Conservation (phyloP, 2,113 vertebrate species). For the Odocoileus virginianus region DNA sequence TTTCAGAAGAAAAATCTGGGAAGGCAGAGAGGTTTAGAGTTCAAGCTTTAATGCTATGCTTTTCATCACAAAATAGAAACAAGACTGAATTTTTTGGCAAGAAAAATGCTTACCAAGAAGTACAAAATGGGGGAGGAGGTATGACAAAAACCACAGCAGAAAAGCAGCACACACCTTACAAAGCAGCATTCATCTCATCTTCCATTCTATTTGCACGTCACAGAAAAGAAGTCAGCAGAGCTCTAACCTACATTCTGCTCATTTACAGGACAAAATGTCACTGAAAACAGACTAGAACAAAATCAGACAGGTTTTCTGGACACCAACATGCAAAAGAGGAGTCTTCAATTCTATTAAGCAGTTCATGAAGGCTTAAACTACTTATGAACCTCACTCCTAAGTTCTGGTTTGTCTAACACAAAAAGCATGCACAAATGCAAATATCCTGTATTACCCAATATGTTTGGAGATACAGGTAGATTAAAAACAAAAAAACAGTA, state of each 20-base stretch:
- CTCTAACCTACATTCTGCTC: not conserved
- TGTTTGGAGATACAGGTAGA: conserved; percentile 51
- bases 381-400: not conserved
- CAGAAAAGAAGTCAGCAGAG: not conserved
- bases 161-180: not conserved
- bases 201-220: not conserved
- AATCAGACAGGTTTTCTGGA: conserved; percentile 11
- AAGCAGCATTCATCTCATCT: not conserved
- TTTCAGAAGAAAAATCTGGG: conserved; percentile 11
- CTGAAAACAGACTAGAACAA: not conserved
- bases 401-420: conserved; percentile 52
- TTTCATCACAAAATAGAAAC: conserved; percentile 32
- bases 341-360: conserved; percentile 16
- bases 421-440: conserved; percentile 81
- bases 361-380: conserved; percentile 36
- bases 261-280: conserved; percentile 11
- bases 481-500: conserved; percentile 47
- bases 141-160: conserved; percentile 2
- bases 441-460: conserved; percentile 48
- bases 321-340: conserved; percentile 56
- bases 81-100: conserved; percentile 15
- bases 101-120: conserved; percentile 7
- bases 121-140: not conserved
- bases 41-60: not conserved
- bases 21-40: not conserved